Evolutionary conservation across 2,888 invertebrate species (phyloP).

Genomic region (Patella depressa): DNA sequence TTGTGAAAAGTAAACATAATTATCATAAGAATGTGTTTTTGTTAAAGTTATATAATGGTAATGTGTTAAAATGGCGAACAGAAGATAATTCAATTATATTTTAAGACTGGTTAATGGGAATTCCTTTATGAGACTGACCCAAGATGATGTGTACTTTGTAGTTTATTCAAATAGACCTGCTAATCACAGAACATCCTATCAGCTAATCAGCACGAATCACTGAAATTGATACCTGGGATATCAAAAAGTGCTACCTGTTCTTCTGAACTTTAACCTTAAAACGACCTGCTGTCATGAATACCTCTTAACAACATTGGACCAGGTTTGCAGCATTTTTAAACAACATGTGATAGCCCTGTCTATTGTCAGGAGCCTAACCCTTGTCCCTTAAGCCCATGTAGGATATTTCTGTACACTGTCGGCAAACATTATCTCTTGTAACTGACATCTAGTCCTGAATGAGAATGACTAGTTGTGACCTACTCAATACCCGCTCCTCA

Average conservation of each 20-base stretch:
- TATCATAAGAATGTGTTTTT: too few species aligned
- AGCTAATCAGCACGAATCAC: slow-evolving; percentile 12
- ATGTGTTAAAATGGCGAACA: too few species aligned
- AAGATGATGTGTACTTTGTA: slow-evolving; percentile 14
- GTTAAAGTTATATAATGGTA: too few species aligned
- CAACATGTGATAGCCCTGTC: slow-evolving; percentile 1
- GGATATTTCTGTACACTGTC: slow-evolving; percentile 19
- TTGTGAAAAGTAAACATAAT: too few species aligned
- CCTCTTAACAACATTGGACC: slow-evolving; percentile 17
- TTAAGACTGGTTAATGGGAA: background rate
- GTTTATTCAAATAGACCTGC: slow-evolving; percentile 26
- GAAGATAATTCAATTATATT: background rate
- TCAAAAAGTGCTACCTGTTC: slow-evolving; percentile 12
- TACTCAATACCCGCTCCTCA: slow-evolving; percentile 13
- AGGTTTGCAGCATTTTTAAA: slow-evolving; percentile 15
- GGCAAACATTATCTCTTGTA: slow-evolving; percentile 23
- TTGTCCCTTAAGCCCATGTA: background rate
- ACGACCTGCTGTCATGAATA: slow-evolving; percentile 18
- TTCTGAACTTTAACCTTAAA: slow-evolving; percentile 17
- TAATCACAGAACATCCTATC: slow-evolving; percentile 7
- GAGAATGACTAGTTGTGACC: slow-evolving; percentile 22
- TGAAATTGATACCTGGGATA: slow-evolving; percentile 12
- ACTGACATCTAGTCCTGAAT: slow-evolving; percentile 18
- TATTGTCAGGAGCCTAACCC: slow-evolving; percentile 5
- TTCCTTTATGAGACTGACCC: background rate